Base-by-base conservation (phyloP, 2,113 vertebrate genomes). In the Porphyrio hochstetteri region DNA sequence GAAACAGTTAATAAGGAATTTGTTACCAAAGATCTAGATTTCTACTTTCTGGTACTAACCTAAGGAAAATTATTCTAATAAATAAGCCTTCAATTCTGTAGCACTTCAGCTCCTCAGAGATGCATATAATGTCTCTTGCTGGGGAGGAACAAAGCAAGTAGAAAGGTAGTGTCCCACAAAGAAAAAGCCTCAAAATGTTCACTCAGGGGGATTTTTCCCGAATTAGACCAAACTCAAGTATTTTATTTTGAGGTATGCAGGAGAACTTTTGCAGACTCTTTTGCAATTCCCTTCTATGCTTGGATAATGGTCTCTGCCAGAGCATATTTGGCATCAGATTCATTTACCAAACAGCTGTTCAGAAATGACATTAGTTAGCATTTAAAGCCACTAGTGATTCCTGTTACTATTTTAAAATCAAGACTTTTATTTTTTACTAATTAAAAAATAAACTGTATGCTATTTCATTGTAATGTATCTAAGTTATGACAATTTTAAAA, bases 261-360 rank as follows among this genome's bases (percentile, higher is more conserved):
- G 85, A 89, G 57, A 90, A 80, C 48, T 90, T 72, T 6, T 88
- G 29, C 25, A 80, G 64, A 81, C 56, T 68, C 76, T 90, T 88
- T 55, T 35, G 21, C 35, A 81, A 56, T 71, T 86, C 27, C 44
- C 19, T 53, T 94, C 83, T 59, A 17, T 29, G 48, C 67, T 63
- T 92, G 63, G 56, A 87, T 95, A 97, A 94, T 74, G 67, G 72
- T 68, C 31, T 44, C 90, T 90, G 86, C 93, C 86, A 86, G 97
- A 24, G 65, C 84, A 86, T 80, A 97, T 83, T 83, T 96, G 86
- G 71, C 94, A 92, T 40, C 50, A 88, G 86, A 96, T 95, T 87
- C 80, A 93, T 86, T 97, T 97, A 96, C 82, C 78, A 93, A 81
- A 63, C 92, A 97, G 96, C 90, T 97, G 90, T 86, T 95, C 91